phyloP scores from a whole-genome alignment of 2,888 invertebrate genomes.

The Tenthredo amoena region DNA sequence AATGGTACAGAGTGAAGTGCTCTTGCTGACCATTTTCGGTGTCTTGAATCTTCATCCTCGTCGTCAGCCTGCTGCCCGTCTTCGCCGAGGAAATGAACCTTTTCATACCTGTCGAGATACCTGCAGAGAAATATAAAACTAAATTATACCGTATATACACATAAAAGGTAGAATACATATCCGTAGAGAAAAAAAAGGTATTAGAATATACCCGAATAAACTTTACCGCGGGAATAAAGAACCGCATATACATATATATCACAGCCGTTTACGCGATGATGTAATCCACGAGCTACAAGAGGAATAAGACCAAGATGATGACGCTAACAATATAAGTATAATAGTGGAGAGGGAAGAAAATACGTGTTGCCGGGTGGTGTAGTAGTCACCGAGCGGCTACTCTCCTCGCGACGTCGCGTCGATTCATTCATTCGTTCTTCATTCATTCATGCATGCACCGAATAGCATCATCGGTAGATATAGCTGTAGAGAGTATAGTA shows the following conservation, averaged over 20 bases:
- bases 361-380: neutral
- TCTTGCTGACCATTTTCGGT: constrained; percentile 84
- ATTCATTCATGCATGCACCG: constrained; percentile 18
- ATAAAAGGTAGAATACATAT: neutral
- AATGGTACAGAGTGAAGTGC: constrained; percentile 85
- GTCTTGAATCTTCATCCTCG: constrained; percentile 88
- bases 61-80: constrained; percentile 89
- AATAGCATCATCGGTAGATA: neutral
- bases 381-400: neutral
- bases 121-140: constrained; percentile 70
- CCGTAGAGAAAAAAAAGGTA: neutral
- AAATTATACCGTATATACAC: neutral
- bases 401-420: neutral
- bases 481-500: neutral
- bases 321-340: constrained; percentile 2
- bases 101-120: constrained; percentile 92
- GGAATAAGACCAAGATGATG: neutral
- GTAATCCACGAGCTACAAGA: neutral
- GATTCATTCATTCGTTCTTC: neutral
- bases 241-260: neutral
- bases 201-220: no score
- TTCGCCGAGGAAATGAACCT: constrained; percentile 93
- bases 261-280: neutral
- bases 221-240: neutral
- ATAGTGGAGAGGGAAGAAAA: neutral